phyloP scores from a whole-genome alignment of 2,113 vertebrate species.

The Mobula hypostoma region DNA sequence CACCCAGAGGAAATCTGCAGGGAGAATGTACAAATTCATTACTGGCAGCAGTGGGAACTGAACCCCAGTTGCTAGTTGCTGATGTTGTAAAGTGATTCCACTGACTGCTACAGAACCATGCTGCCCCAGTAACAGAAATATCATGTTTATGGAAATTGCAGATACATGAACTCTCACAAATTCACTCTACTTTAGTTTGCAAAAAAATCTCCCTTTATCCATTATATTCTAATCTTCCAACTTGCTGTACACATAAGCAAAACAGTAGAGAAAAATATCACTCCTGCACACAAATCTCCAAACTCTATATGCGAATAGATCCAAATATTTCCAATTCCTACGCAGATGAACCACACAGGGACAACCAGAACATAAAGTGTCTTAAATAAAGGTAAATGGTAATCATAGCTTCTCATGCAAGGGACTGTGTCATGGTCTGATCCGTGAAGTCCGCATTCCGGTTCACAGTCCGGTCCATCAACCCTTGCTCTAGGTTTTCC shows the following conservation, averaged over 20 bases:
- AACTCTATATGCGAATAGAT: constrained; percentile 14
- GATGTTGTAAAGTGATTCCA: too few species aligned
- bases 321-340: not conserved
- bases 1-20: too few species aligned
- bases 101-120: too few species aligned
- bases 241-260: not conserved
- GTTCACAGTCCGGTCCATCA: too few species aligned
- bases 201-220: not conserved
- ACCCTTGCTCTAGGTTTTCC: too few species aligned
- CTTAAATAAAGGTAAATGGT: not conserved
- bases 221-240: not conserved
- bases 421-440: too few species aligned
- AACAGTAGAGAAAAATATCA: not conserved
- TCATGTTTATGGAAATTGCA: not conserved
- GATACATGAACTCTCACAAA: not conserved
- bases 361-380: not conserved
- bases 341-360: not conserved
- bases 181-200: not conserved
- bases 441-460: too few species aligned
- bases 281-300: not conserved
- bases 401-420: not conserved
- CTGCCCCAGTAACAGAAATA: not conserved
- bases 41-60: too few species aligned
- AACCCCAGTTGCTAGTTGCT: too few species aligned
- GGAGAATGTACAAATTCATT: too few species aligned